Percentiles rank a stretch among this genome's conserved stretches.
phyloP scores from a whole-genome alignment of 2,888 invertebrate species.

The Adelognathus sp. region DNA sequence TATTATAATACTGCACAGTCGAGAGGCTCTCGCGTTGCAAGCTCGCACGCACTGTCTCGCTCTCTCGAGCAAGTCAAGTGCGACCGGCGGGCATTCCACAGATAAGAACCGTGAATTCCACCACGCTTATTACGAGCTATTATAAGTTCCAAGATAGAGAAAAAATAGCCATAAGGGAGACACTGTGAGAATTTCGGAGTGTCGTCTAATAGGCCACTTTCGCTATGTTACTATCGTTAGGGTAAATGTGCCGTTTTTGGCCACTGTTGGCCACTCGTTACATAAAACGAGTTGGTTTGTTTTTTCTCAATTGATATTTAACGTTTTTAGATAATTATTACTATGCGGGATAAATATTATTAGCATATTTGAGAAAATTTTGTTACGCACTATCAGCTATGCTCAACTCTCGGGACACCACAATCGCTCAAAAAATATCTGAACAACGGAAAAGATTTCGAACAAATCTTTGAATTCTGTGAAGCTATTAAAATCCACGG shows the following conservation, averaged over 20 bases:
- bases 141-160: conserved; percentile 50
- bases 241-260: neutral
- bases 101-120: conserved; percentile 63
- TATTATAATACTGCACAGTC: neutral
- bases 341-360: too few species aligned
- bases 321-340: too few species aligned
- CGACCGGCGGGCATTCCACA: conserved; percentile 57
- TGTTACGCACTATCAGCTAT: too few species aligned
- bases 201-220: conserved; percentile 10
- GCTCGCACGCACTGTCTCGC: conserved; percentile 3
- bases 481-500: too few species aligned
- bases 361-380: too few species aligned
- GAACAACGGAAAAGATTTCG: too few species aligned
- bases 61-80: conserved; percentile 60
- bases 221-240: neutral
- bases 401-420: too few species aligned
- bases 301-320: too few species aligned
- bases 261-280: too few species aligned
- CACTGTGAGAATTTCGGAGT: neutral
- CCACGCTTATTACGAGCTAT: conserved; percentile 63
- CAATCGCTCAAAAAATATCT: too few species aligned
- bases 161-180: conserved; percentile 3
- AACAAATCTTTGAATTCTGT: too few species aligned
- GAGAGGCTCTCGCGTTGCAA: conserved; percentile 22
- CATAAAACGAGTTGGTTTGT: too few species aligned